Evolutionary conservation across 2,797 vertebrate genomes (phyloP).

Genomic region (Hozukius guyotensis): DNA sequence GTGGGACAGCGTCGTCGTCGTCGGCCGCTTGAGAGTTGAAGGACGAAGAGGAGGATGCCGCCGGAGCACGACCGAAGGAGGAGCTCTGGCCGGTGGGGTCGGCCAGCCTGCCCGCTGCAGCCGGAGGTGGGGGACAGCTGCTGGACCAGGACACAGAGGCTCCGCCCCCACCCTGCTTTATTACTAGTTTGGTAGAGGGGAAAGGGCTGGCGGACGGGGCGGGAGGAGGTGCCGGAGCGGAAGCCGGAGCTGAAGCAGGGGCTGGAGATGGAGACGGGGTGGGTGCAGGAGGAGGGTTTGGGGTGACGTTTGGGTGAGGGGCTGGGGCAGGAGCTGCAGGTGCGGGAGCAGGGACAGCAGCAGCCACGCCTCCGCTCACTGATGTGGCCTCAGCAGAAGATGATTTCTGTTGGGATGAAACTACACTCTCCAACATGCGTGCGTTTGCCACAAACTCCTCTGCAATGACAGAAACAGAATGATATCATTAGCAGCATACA

Average conservation of each 20-base stretch:
- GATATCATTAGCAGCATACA: neutral
- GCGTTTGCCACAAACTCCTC: slow-evolving; percentile 90
- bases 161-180: slow-evolving; percentile 89
- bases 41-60: slow-evolving; percentile 52
- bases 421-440: slow-evolving; percentile 74
- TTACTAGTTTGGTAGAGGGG: slow-evolving; percentile 90
- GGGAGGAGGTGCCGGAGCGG: slow-evolving; percentile 20
- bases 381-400: slow-evolving; percentile 57
- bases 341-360: slow-evolving; percentile 29
- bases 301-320: slow-evolving; percentile 57
- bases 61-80: slow-evolving; percentile 57
- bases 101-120: slow-evolving; percentile 46
- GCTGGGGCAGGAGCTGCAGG: slow-evolving; percentile 18
- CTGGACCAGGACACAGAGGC: slow-evolving; percentile 90
- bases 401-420: slow-evolving; percentile 61
- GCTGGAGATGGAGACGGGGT: slow-evolving; percentile 31
- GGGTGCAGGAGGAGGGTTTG: slow-evolving; percentile 32
- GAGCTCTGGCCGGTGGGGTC: slow-evolving; percentile 62
- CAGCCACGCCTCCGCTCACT: slow-evolving; percentile 32
- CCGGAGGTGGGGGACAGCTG: slow-evolving; percentile 77
- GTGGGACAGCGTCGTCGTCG: slow-evolving; percentile 89
- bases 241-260: slow-evolving; percentile 40
- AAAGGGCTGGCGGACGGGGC: slow-evolving; percentile 67
- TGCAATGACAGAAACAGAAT: slow-evolving; percentile 65
- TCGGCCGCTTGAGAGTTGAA: slow-evolving; percentile 73